A percentile compares a stretch with the other conserved stretches of the same genome.
These are phyloP conservation scores for Adoxophyes honmai DNA, from an alignment of 1,140 invertebrate species.

Conservation along the genomic window DNA sequence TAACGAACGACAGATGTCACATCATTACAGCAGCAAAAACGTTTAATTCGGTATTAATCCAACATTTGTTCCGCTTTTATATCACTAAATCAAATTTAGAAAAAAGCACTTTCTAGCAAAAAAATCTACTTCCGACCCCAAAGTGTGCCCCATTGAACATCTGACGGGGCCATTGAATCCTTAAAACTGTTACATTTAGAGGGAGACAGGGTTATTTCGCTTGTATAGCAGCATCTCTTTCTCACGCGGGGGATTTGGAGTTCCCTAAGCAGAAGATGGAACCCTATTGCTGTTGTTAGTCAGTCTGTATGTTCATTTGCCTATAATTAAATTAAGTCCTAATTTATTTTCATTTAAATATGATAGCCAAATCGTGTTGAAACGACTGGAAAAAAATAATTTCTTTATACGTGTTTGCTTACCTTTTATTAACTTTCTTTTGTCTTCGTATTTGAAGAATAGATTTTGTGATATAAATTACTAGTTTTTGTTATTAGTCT, in stretches of 20 bases:
- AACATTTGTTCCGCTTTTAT: slow-evolving; percentile 14
- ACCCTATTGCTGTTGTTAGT: too few relatives aligned
- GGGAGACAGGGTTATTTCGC: background rate
- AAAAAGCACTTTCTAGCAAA: slow-evolving; percentile 35
- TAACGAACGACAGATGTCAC: background rate
- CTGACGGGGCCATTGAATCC: slow-evolving; percentile 74
- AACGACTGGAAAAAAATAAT: too few relatives aligned
- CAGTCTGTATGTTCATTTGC: too few relatives aligned
- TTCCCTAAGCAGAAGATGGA: too few relatives aligned
- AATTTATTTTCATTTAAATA: too few relatives aligned
- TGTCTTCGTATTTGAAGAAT: too few relatives aligned
- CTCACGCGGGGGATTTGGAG: background rate
- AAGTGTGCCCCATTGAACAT: slow-evolving; percentile 66
- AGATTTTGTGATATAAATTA: too few relatives aligned
- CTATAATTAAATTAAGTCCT: too few relatives aligned
- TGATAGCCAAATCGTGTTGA: too few relatives aligned
- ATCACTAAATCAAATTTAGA: slow-evolving; percentile 49
- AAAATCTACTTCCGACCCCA: slow-evolving; percentile 42
- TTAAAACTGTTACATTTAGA: background rate
- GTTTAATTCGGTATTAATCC: slow-evolving; percentile 2
- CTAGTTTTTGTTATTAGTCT: too few relatives aligned
- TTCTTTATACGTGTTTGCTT: too few relatives aligned
- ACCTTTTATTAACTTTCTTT: too few relatives aligned
- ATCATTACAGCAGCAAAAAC: slow-evolving; percentile 4
- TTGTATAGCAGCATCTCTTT: background rate